Conservation (phyloP, 2,888 invertebrate genomes). For the Chymomyza amoena region DNA sequence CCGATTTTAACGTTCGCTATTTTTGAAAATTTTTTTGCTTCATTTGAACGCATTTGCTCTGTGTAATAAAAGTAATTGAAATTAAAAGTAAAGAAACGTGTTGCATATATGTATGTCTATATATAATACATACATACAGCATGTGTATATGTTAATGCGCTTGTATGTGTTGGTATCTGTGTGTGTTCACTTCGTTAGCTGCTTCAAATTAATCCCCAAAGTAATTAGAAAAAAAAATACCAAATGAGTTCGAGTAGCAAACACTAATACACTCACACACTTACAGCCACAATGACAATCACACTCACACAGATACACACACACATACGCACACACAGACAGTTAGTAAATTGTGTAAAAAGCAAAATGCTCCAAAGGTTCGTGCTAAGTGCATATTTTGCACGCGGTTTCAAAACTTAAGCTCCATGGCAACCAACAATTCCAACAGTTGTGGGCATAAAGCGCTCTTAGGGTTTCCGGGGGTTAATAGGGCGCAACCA, state of each 20-base stretch:
- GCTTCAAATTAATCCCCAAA: slow-evolving; percentile 72
- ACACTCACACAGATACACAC: neutral
- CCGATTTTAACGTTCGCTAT: too few species aligned
- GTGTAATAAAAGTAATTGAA: slow-evolving; percentile 74
- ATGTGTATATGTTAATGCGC: slow-evolving; percentile 15
- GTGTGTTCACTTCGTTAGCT: slow-evolving; percentile 53
- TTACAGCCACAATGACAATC: neutral
- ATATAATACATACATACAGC: neutral
- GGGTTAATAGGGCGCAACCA: neutral
- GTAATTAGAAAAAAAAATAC: slow-evolving; percentile 67
- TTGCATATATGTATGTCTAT: slow-evolving; percentile 51
- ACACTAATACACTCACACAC: slow-evolving; percentile 11
- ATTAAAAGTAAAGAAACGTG: slow-evolving; percentile 75
- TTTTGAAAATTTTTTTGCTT: slow-evolving; percentile 42
- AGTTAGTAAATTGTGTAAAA: neutral
- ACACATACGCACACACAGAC: neutral
- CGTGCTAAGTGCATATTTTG: slow-evolving; percentile 68
- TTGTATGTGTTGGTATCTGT: slow-evolving; percentile 36
- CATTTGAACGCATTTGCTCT: slow-evolving; percentile 57
- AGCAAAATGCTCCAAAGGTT: slow-evolving; percentile 42
- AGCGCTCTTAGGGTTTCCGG: neutral
- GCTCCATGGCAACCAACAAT: slow-evolving; percentile 39
- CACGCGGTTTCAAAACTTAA: slow-evolving; percentile 48
- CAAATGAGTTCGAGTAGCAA: slow-evolving; percentile 64
- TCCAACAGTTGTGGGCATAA: neutral